These are phyloP conservation scores for Schrankia costaestrigalis DNA, from an alignment of 2,888 invertebrate genomes.

Conservation along the genomic window DNA sequence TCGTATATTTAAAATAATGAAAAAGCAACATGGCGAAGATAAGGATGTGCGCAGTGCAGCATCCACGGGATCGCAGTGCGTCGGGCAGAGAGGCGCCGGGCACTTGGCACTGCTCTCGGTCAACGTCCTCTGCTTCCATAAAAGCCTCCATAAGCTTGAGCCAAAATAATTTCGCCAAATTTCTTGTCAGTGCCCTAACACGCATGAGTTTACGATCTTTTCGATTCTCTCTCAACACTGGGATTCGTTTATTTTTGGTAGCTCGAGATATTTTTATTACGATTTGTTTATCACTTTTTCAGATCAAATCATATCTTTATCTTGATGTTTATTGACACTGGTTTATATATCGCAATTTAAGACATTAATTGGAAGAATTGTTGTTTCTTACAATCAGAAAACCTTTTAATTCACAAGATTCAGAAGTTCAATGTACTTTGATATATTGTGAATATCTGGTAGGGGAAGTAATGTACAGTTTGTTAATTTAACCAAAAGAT, in stretches of 20 bases:
- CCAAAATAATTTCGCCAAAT: slow-evolving; percentile 79
- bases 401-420: too few relatives aligned
- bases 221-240: slow-evolving; percentile 43
- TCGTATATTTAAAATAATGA: slow-evolving; percentile 63
- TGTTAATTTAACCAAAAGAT: slow-evolving; percentile 7
- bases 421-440: too few relatives aligned
- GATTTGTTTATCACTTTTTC: slow-evolving; percentile 57
- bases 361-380: too few relatives aligned
- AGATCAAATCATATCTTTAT: slow-evolving; percentile 53
- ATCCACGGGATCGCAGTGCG: slow-evolving; percentile 65
- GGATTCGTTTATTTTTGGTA: slow-evolving; percentile 57
- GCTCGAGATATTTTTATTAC: slow-evolving; percentile 58
- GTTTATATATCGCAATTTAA: slow-evolving; percentile 21
- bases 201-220: slow-evolving; percentile 73
- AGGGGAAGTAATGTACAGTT: too few relatives aligned
- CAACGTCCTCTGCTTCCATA: slow-evolving; percentile 71
- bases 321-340: slow-evolving; percentile 41
- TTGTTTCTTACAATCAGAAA: too few relatives aligned
- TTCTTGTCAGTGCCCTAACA: slow-evolving; percentile 71
- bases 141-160: slow-evolving; percentile 68
- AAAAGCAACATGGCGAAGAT: slow-evolving; percentile 51
- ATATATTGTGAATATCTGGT: too few relatives aligned
- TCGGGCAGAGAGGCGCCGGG: slow-evolving; percentile 73
- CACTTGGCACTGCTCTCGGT: slow-evolving; percentile 75
- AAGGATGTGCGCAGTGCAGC: slow-evolving; percentile 73